A percentile compares a stretch with the other conserved stretches of the same genome.
Conservation (phyloP, 2,888 invertebrate genomes). For the Fragum fragum region DNA sequence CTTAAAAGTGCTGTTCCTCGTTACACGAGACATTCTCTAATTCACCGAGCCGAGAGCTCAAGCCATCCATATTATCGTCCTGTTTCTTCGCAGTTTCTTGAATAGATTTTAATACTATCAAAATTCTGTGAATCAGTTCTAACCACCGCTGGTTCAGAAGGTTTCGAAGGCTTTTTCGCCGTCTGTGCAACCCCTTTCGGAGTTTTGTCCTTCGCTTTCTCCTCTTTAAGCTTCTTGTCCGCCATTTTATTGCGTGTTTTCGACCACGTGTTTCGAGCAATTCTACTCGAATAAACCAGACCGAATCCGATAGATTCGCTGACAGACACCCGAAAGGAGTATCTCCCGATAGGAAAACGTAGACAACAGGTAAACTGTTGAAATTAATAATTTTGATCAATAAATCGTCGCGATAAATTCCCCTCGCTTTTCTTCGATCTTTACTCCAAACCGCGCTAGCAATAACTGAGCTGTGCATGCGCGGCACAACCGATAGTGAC, state of each 20-base stretch:
- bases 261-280: too few species aligned
- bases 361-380: background rate
- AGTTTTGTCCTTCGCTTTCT: background rate
- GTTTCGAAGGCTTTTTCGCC: too few species aligned
- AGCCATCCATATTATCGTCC: background rate
- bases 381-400: background rate
- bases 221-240: background rate
- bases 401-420: background rate
- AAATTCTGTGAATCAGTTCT: background rate
- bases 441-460: background rate
- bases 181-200: background rate
- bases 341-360: background rate
- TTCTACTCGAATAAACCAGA: too few species aligned
- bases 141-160: background rate
- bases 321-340: background rate
- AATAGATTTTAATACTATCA: background rate
- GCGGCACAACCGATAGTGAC: background rate
- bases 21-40: background rate
- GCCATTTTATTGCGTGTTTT: background rate
- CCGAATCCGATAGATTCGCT: background rate
- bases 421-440: background rate
- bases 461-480: background rate
- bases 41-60: slow-evolving; percentile 1
- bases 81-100: background rate
- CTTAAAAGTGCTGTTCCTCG: background rate